Evolutionary conservation across 2,797 vertebrate genomes (phyloP).

Genomic region (Thalassophryne amazonica): DNA sequence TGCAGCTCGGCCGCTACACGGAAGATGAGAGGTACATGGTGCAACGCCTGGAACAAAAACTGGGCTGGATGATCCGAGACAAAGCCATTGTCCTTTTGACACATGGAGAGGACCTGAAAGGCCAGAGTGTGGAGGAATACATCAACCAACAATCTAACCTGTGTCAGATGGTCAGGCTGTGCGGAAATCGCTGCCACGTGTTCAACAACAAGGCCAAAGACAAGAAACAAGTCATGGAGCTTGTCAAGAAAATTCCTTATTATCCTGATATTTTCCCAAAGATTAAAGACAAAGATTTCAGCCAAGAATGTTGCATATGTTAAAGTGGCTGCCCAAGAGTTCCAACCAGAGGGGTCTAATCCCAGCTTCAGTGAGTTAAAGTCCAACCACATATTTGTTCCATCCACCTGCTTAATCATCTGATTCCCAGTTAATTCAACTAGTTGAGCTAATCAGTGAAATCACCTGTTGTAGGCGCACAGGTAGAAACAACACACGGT

Average conservation of each 20-base stretch:
- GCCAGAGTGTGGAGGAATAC: rapidly evolving
- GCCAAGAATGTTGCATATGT: neutral
- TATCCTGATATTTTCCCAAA: neutral
- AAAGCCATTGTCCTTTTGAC: constrained; percentile 19
- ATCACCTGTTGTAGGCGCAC: too few relatives aligned
- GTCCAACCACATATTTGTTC: too few relatives aligned
- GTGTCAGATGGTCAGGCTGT: neutral
- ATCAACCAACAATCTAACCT: rapidly evolving
- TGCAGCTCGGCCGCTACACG: constrained; percentile 15
- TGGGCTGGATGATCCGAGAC: constrained; percentile 1
- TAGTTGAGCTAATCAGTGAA: too few relatives aligned
- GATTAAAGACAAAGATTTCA: too few relatives aligned
- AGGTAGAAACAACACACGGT: too few relatives aligned
- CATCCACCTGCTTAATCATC: too few relatives aligned
- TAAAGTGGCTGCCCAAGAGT: too few relatives aligned
- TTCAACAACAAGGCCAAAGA: constrained; percentile 14
- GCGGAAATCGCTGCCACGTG: rapidly evolving
- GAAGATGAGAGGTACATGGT: neutral
- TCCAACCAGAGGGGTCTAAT: too few relatives aligned
- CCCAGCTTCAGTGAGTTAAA: too few relatives aligned
- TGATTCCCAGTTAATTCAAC: too few relatives aligned
- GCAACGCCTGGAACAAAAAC: neutral
- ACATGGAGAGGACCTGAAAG: constrained; percentile 4
- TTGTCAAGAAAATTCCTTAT: constrained; percentile 2
- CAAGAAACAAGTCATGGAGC: constrained; percentile 1